Evolutionary conservation across 1,140 invertebrate species (phyloP), one percentile per base, ranked within the genome.

Genomic region (Drosophila quadrilineata): DNA sequence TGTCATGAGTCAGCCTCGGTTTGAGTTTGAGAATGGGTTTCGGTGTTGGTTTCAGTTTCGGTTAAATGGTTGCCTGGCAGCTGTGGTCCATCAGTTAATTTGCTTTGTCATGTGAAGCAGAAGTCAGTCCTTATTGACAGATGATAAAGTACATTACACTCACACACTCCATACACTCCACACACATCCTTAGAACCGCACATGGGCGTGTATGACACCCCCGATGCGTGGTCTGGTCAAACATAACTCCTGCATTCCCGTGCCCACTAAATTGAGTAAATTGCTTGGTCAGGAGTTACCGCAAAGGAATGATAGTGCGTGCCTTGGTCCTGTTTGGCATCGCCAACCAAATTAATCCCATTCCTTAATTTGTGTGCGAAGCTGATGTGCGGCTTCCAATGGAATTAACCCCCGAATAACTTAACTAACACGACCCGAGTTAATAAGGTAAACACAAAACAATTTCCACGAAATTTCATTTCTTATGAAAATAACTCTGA

Each of bases 101-200:
- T 75, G 76, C 60, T 58, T 35, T 54, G 43, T 67, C 53, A 52
- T 41, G 57, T 70, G 52, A 24, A 36, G 56, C 46, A 67, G 6
- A 40, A 59, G 38, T 48, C 57, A 24, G 26, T 29, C 21, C 49
- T 19, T 43, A 68, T 68, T 68, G 77, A 66, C 65, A 67, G 60
- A 60, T 73, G 63, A 76, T 84, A 70, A 53, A 59, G 56, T 41
- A 36, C 43, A 75, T 80, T 72, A 82, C 33, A 21, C 36, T 28
- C 6, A 54, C 36, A 17, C 26, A 29, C 33, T 24, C 33, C 36
- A 43, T 29, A 29, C 46, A 52, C 12, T 10, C 31, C 8, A 16
- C n/a, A 24, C 22, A 35, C 19, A 41, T 8, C 21, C 19, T 8
- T n/a, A n/a, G n/a, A n/a, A n/a, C n/a, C n/a, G n/a, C n/a, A n/a